phyloP scores from a whole-genome alignment of 2,113 vertebrate genomes.

The Forbesichthys papilliferus region DNA sequence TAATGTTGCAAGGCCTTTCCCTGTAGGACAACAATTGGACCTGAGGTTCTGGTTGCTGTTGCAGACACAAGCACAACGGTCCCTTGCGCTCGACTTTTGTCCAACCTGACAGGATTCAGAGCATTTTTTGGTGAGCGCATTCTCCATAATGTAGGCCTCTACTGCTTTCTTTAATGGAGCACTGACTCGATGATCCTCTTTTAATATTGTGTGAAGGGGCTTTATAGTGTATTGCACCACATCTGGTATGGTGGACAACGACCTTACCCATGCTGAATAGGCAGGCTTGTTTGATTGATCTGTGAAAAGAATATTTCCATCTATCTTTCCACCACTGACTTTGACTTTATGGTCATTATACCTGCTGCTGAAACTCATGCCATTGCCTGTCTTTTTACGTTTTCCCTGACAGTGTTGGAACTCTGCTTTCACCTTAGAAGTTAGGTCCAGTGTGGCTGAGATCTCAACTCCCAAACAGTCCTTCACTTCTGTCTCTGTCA shows the following conservation, averaged over 20 bases:
- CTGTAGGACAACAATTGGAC: conserved; percentile 74
- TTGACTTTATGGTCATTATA: conserved; percentile 54
- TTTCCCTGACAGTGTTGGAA: background rate
- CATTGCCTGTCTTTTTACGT: background rate
- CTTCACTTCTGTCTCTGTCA: conserved; percentile 44
- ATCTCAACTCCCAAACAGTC: conserved; percentile 64
- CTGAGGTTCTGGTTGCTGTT: conserved; percentile 8
- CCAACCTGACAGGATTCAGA: conserved; percentile 56
- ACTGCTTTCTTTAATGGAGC: conserved; percentile 62
- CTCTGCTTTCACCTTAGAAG: conserved; percentile 6
- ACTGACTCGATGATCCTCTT: conserved; percentile 3
- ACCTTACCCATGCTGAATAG: conserved; percentile 32
- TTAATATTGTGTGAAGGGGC: conserved; percentile 69
- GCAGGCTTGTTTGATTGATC: background rate
- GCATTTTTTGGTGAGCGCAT: conserved; percentile 68
- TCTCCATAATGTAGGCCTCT: conserved; percentile 70
- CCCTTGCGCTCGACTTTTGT: conserved; percentile 6
- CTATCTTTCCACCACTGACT: conserved; percentile 37
- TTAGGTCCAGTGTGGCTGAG: conserved; percentile 1
- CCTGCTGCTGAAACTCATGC: conserved; percentile 36
- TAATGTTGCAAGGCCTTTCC: conserved; percentile 69
- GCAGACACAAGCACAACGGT: conserved; percentile 76
- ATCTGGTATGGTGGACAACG: conserved; percentile 51
- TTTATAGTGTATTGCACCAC: conserved; percentile 67
- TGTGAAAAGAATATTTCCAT: conserved; percentile 42